Evolutionary conservation across 1,140 invertebrate genomes (phyloP).

Genomic region (Drosophila tani): DNA sequence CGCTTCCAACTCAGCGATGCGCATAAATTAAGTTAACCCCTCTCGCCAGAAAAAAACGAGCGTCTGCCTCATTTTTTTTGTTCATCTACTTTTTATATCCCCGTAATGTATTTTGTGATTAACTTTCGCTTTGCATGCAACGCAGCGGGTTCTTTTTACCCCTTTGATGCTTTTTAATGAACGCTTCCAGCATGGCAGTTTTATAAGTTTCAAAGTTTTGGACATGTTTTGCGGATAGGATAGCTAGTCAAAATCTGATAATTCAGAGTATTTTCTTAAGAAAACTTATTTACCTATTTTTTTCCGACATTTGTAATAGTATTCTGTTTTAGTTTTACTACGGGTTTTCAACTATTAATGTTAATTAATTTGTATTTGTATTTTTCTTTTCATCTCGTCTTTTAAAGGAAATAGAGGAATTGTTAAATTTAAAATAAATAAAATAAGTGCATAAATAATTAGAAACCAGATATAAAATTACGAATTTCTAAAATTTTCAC

Average conservation of each 20-base stretch:
- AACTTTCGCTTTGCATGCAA: slow-evolving; percentile 82
- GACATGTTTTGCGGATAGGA: slow-evolving; percentile 22
- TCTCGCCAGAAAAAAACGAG: slow-evolving; percentile 58
- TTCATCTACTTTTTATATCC: slow-evolving; percentile 68
- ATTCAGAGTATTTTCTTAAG: not conserved
- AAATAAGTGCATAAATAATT: not conserved
- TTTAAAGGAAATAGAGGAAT: too few relatives aligned
- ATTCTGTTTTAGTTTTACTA: not conserved
- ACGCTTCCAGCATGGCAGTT: not conserved
- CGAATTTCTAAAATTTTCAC: not conserved
- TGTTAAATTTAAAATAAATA: not conserved
- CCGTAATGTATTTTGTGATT: slow-evolving; percentile 83
- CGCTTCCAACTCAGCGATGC: slow-evolving; percentile 68
- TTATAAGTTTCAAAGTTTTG: slow-evolving; percentile 12
- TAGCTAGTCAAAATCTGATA: not conserved
- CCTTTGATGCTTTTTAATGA: slow-evolving; percentile 18
- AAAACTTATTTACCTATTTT: too few relatives aligned
- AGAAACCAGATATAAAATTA: not conserved
- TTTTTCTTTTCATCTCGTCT: not conserved
- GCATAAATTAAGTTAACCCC: slow-evolving; percentile 84
- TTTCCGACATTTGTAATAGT: not conserved
- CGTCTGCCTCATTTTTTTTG: slow-evolving; percentile 79
- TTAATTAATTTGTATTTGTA: not conserved
- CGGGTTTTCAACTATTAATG: too few relatives aligned
- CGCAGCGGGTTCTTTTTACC: slow-evolving; percentile 43